Evolutionary conservation across 2,888 invertebrate genomes (phyloP), one percentile per base, ranked within the genome.

Genomic region (Anoncus sp.): DNA sequence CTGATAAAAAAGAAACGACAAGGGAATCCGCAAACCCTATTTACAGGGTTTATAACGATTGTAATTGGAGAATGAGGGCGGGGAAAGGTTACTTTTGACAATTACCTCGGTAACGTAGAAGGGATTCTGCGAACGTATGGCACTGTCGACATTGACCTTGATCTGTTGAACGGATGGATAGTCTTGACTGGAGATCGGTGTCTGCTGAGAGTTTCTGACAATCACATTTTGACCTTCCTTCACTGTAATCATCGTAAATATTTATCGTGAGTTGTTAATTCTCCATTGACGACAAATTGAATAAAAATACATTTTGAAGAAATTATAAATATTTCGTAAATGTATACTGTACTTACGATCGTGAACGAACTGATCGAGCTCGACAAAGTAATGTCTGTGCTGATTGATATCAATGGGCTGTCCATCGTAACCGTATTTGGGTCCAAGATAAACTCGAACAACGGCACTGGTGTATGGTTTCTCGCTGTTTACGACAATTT

Each of bases 361-460:
- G 77, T 92, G 88, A 38, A 91, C 84, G 88, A 94, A 94, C 81
- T 93, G 92, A 72, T 92, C 93, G 84, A 96, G 87, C 87, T 95
- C 94, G 31, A 95, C 93, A 85, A 95, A 95, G 91, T 94, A 93
- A 38, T 93, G 86, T 53, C 94, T 93, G 91, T 94, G 94, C 9
- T 88, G 87, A 81, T 93, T 93, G 83, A 95, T 92, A 82, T 94
- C 93, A 60, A 94, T 92, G 24, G 93, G 87, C 47, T 93, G 92
- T 59, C 93, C 93, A 63, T 92, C 87, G 76, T 93, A 89, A 86
- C 95, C 94, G 86, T 93, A 93, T 89, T 95, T 95, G 1, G 96
- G 96, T 88, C 95, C 96, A 80, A 95, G 89, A 92, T 94, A 96
- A 3, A 95, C 90, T 78, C 94, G 94, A 3, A 96, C 93, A 14